phyloP scores from a whole-genome alignment of 2,113 vertebrate species.

The Helogale parvula region DNA sequence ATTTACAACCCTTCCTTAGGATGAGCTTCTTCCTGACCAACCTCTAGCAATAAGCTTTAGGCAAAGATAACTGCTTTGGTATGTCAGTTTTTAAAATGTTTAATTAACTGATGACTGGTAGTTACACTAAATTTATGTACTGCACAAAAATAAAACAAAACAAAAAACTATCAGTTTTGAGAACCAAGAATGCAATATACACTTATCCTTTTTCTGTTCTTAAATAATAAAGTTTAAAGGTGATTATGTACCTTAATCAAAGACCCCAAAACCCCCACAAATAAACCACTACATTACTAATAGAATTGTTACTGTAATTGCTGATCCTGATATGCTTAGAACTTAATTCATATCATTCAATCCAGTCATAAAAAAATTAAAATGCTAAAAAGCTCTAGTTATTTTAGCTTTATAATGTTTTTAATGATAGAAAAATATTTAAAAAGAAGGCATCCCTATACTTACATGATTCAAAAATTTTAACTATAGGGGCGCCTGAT shows the following conservation, averaged over 20 bases:
- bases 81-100: not conserved
- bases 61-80: not conserved
- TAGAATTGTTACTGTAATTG: not conserved
- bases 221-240: conserved; percentile 12
- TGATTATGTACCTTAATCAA: not conserved
- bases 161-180: not conserved
- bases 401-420: not conserved
- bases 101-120: not conserved
- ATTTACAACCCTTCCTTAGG: not conserved
- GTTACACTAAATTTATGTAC: not conserved
- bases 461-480: not conserved
- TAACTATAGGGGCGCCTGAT: not conserved
- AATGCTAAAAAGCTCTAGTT: not conserved
- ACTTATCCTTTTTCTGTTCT: not conserved
- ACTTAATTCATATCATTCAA: not conserved
- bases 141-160: not conserved
- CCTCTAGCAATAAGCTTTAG: not conserved
- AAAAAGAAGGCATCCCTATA: not conserved
- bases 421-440: not conserved
- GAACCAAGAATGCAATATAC: not conserved
- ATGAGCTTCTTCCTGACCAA: not conserved
- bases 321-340: not conserved
- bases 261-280: not conserved
- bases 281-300: not conserved
- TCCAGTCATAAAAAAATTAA: not conserved